Base-by-base conservation (phyloP, 2,888 invertebrate genomes). In the Leptothorax acervorum region DNA sequence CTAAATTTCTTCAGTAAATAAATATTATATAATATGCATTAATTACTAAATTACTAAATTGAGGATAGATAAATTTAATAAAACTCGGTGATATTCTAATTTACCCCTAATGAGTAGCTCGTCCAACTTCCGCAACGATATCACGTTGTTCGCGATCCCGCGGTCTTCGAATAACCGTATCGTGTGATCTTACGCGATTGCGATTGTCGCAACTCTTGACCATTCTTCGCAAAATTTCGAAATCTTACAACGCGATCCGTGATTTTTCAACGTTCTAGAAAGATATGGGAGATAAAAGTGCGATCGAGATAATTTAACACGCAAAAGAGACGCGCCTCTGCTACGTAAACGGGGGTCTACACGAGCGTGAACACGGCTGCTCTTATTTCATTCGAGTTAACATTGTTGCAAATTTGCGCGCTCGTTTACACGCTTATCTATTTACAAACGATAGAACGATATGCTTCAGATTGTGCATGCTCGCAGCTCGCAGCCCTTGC, bases 331-430 rank as follows among this genome's bases (percentile, higher is more conserved):
- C 0, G 23, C 23, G 51, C 75, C 39, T 31, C n/a, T 12, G 70
- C 12, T 63, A 53, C 9, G 6, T 1, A 71, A 55, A 55, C 42
- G 42, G 75, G 75, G 71, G 71, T 76, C 11, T 23, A 53, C 71
- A 63, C 48, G 74, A 75, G 31, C 15, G 4, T 15, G n/a, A 78
- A 55, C 51, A 68, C 39, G 76, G 53, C 28, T 48, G n/a, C 39
- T 66, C 18, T 68, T 35, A 4, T 35, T 51, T 48, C 18, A 35
- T 31, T 65, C 48, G 8, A 51, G 39, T 66, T 51, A 66, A 51
- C 66, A 12, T 66, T 28, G 51, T 28, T 15, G 6, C 66, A 42
- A 42, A 42, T 42, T 0, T 8, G 42, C 8, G 8, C 42, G 35
- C 4, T 4, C 35, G 35, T 35, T 35, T 1, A 4, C 6, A 6